Evolutionary conservation across 2,797 vertebrate species (phyloP).

Genomic region (Hippopotamyrus pictus): DNA sequence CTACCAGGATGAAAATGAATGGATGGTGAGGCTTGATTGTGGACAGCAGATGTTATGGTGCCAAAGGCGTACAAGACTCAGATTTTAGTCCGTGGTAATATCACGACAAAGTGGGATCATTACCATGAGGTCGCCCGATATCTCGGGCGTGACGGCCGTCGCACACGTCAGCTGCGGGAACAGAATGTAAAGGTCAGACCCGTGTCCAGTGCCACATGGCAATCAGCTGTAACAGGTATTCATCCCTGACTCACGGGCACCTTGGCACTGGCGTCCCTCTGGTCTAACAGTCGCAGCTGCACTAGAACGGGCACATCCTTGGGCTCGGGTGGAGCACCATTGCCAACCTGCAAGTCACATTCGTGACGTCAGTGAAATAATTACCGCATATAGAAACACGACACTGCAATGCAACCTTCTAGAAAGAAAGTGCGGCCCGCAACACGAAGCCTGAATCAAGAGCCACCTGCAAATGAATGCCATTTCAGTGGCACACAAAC

Average conservation of each 20-base stretch:
- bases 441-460: not conserved
- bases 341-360: slow-evolving; percentile 46
- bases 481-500: not conserved
- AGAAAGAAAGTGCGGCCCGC: not conserved
- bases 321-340: slow-evolving; percentile 51
- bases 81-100: slow-evolving; percentile 28
- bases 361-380: not conserved
- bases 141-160: slow-evolving; percentile 58
- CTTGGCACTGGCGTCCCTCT: slow-evolving; percentile 73
- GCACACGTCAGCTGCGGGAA: slow-evolving; percentile 63
- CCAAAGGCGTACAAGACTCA: not conserved
- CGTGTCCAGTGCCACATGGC: not conserved
- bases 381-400: slow-evolving; percentile 12
- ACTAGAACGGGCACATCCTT: slow-evolving; percentile 68
- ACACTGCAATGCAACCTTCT: not conserved
- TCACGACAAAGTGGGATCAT: slow-evolving; percentile 33
- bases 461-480: not conserved
- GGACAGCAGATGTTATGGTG: not conserved
- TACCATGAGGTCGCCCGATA: slow-evolving; percentile 65
- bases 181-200: not conserved
- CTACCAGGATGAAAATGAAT: slow-evolving; percentile 44
- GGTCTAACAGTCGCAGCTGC: slow-evolving; percentile 70
- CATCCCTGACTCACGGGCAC: slow-evolving; percentile 38
- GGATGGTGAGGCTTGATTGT: slow-evolving; percentile 31
- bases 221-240: not conserved